These are phyloP conservation scores for Atherix ibis DNA, from an alignment of 2,888 invertebrate genomes.

Conservation along the genomic window DNA sequence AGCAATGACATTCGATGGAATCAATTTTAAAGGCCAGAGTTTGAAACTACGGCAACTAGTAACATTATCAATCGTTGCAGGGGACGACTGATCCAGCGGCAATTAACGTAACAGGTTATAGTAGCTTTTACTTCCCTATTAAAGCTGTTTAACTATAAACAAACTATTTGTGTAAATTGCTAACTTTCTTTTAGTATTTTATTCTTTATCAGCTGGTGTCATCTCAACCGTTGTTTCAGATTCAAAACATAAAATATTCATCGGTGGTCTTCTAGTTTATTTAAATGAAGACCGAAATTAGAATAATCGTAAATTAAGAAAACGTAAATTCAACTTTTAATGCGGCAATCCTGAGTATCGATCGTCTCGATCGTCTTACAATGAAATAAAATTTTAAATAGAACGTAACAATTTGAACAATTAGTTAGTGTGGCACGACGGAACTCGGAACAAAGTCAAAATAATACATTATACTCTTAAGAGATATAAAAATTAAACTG, in stretches of 20 bases:
- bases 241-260: constrained; percentile 97
- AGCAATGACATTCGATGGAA: constrained; percentile 98
- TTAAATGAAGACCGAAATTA: constrained; percentile 98
- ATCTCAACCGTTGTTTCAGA: constrained; percentile 92
- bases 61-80: constrained; percentile 97
- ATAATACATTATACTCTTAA: too few species aligned
- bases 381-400: too few species aligned
- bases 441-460: too few species aligned
- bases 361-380: too few species aligned
- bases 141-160: not conserved
- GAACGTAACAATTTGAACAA: too few species aligned
- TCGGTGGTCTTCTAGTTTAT: constrained; percentile 96
- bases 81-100: constrained; percentile 82
- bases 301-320: too few species aligned
- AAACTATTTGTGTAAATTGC: not conserved
- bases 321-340: too few species aligned
- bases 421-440: too few species aligned
- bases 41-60: constrained; percentile 93
- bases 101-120: constrained; percentile 64
- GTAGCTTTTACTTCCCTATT: constrained; percentile 8
- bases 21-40: constrained; percentile 96
- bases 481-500: too few species aligned
- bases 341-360: too few species aligned
- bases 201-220: constrained; percentile 42
- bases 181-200: not conserved